These are phyloP conservation scores for Lepus oiostolus DNA, from an alignment of 2,797 vertebrate species.

Conservation along the genomic window DNA sequence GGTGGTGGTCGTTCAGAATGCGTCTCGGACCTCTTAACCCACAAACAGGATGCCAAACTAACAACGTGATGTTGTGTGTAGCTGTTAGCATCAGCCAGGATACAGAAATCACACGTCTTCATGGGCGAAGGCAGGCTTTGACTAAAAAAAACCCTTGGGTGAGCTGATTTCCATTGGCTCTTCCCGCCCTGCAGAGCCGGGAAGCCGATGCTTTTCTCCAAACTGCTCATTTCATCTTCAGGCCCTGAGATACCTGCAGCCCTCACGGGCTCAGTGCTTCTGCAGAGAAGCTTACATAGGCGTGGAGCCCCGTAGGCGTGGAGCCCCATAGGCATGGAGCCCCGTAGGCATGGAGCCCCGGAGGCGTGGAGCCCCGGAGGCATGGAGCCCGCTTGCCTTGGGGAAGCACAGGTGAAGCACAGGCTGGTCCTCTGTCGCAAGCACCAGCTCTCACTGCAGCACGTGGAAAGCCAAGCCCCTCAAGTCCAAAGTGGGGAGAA, in stretches of 20 bases:
- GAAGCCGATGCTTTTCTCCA: background rate
- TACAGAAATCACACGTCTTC: background rate
- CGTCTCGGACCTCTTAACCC: no score
- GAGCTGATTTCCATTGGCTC: background rate
- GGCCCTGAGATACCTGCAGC: background rate
- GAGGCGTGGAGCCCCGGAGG: no score
- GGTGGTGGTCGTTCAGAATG: background rate
- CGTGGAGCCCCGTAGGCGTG: no score
- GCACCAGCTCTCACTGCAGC: background rate
- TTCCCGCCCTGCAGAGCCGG: background rate
- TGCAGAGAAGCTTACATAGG: accelerated
- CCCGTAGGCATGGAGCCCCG: no score
- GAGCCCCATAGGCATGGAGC: no score
- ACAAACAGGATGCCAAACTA: background rate
- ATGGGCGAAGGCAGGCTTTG: background rate
- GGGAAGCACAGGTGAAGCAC: no score
- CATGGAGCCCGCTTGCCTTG: accelerated
- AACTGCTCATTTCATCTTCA: background rate
- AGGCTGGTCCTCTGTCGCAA: background rate
- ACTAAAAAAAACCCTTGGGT: background rate
- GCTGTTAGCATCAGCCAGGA: background rate
- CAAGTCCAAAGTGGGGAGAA: background rate
- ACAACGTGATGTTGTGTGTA: background rate
- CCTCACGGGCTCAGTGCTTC: background rate
- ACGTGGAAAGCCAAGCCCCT: background rate